Percentiles rank a stretch among this genome's conserved stretches.
These are phyloP conservation scores for Myotis pilosus DNA, from an alignment of 2,797 vertebrate genomes.

Conservation along the genomic window DNA sequence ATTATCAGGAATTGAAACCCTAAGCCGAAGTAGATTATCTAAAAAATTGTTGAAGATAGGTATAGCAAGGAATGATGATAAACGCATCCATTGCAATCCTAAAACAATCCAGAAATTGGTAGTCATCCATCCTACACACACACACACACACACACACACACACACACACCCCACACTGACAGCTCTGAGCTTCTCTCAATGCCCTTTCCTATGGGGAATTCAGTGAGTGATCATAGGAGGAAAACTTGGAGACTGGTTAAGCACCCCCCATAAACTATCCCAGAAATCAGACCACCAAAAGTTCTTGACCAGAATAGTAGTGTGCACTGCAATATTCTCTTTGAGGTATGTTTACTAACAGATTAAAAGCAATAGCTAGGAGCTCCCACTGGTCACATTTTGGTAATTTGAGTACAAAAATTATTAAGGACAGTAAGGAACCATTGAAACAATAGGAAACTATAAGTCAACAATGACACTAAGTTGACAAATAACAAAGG, in stretches of 20 bases:
- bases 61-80: background rate
- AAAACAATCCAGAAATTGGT: background rate
- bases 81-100: background rate
- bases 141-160: background rate
- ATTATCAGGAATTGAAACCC: background rate
- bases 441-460: background rate
- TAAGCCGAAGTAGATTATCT: slow-evolving; percentile 27
- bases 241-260: background rate
- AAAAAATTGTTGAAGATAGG: background rate
- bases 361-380: slow-evolving; percentile 14
- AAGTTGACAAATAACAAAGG: background rate
- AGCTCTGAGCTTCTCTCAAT: background rate
- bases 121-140: background rate
- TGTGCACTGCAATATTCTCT: background rate
- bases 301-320: slow-evolving; percentile 11
- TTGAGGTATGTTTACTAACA: slow-evolving; percentile 15
- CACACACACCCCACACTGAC: background rate
- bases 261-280: background rate
- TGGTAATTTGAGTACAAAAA: background rate
- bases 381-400: background rate
- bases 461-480: background rate
- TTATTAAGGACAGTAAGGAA: slow-evolving; percentile 25
- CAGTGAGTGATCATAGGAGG: background rate
- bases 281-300: background rate
- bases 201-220: background rate